phyloP scores from a whole-genome alignment of 2,113 vertebrate species.

The Climacteris rufus region DNA sequence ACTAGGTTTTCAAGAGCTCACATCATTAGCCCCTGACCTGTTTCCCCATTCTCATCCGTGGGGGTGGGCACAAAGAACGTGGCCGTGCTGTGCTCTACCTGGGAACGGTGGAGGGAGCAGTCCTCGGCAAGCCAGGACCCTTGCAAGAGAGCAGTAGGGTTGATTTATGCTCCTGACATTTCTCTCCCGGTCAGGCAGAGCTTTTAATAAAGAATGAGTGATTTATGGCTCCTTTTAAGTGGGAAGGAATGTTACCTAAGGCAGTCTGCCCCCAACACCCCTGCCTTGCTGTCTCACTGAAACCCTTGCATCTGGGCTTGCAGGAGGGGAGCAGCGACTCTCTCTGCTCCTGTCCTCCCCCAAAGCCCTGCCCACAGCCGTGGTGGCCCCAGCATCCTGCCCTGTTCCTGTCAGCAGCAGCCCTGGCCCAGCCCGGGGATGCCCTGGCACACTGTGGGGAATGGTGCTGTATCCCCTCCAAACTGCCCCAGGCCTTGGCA shows the following conservation, averaged over 20 bases:
- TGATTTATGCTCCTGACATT: conserved; percentile 60
- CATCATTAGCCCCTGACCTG: not conserved
- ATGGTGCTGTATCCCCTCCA: fast-evolving
- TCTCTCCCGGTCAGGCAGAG: conserved; percentile 25
- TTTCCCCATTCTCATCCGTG: fast-evolving
- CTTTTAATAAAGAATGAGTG: conserved; percentile 67
- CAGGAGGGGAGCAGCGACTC: not conserved
- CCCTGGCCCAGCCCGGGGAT: not conserved
- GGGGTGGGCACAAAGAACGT: not conserved
- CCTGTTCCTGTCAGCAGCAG: not conserved
- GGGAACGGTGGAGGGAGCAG: not conserved
- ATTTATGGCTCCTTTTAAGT: conserved; percentile 61
- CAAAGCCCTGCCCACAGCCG: not conserved
- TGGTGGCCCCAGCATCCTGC: not conserved
- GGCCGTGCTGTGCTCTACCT: fast-evolving
- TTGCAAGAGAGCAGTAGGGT: not conserved
- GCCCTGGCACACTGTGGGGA: not conserved
- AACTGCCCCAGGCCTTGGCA: not conserved
- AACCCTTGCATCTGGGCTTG: not conserved
- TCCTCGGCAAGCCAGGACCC: not conserved
- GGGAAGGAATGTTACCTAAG: conserved; percentile 64
- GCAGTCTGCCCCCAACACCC: conserved; percentile 21
- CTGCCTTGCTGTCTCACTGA: not conserved
- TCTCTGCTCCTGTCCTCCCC: not conserved
- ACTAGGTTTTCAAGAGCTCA: not conserved